Evolutionary conservation across 2,888 invertebrate genomes (phyloP).

Genomic region (Lasioglossum malachurum): DNA sequence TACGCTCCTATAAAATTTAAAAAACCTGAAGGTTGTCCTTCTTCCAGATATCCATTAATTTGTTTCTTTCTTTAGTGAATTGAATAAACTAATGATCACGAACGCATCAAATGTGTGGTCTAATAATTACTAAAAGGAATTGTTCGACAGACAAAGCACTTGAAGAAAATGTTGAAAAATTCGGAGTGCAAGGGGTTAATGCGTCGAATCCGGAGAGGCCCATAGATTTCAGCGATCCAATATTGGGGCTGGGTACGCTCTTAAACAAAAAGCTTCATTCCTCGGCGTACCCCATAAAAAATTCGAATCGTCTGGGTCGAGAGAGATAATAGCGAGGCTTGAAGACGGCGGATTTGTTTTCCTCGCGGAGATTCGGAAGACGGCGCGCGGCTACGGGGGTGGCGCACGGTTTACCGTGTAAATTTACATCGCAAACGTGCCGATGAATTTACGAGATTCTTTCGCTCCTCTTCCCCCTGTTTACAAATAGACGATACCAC

Average conservation of each 20-base stretch:
- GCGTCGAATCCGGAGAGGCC: not conserved
- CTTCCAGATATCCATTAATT: too few species aligned
- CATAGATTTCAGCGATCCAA: not conserved
- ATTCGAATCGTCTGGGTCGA: not conserved
- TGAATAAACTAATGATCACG: not conserved
- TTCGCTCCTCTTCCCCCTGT: slow-evolving; percentile 59
- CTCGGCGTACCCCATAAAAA: not conserved
- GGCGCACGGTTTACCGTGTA: slow-evolving; percentile 70
- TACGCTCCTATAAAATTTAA: too few species aligned
- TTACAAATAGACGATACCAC: slow-evolving; percentile 63
- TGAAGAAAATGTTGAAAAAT: not conserved
- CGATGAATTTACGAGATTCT: slow-evolving; percentile 75
- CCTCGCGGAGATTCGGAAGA: not conserved
- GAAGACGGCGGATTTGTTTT: slow-evolving; percentile 10
- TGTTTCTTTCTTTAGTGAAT: not conserved
- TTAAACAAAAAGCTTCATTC: not conserved
- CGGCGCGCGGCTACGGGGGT: not conserved
- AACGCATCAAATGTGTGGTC: not conserved
- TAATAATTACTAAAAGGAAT: not conserved
- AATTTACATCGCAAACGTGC: slow-evolving; percentile 76
- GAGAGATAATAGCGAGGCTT: slow-evolving; percentile 13
- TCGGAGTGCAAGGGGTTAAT: not conserved
- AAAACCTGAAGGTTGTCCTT: too few species aligned
- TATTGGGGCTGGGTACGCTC: not conserved
- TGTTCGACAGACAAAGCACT: not conserved